Conservation (phyloP, 2,888 invertebrate species). For the Drosophila algonquin region DNA sequence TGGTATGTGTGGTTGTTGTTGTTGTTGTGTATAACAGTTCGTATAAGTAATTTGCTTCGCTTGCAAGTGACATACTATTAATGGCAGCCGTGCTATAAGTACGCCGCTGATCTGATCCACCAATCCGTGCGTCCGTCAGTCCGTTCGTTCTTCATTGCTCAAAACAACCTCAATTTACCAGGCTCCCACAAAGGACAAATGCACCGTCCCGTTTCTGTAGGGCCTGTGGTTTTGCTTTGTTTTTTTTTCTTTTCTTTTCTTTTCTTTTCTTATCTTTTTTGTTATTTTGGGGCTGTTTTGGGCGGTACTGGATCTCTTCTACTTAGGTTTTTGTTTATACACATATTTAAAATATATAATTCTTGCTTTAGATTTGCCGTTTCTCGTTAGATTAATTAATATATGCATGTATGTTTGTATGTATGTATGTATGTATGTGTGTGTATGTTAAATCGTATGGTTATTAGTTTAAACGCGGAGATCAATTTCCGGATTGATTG, state of each 20-base stretch:
- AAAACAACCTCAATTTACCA: conserved; percentile 4
- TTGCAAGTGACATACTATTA: conserved; percentile 16
- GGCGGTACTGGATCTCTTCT: conserved; percentile 13
- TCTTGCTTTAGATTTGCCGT: conserved; percentile 26
- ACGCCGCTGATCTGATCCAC: conserved; percentile 20
- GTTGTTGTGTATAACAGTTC: conserved; percentile 55
- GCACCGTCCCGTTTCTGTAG: not conserved
- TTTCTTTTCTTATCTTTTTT: not conserved
- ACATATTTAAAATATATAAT: conserved; percentile 60
- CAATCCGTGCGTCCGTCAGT: conserved; percentile 4
- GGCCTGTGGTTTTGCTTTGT: conserved; percentile 19
- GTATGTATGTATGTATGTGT: conserved; percentile 36
- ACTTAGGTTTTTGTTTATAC: conserved; percentile 46
- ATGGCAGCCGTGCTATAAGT: conserved; percentile 42
- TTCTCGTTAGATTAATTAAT: conserved; percentile 7
- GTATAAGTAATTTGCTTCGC: conserved; percentile 59
- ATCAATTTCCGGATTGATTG: conserved; percentile 71
- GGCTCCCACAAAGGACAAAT: not conserved
- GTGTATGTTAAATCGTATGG: conserved; percentile 57
- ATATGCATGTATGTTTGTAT: conserved; percentile 42
- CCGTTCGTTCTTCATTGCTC: not conserved
- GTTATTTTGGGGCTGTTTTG: not conserved
- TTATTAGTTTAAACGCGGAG: conserved; percentile 71
- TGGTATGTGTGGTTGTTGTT: not conserved
- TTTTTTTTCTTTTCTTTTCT: conserved; percentile 2